phyloP scores from a whole-genome alignment of 2,888 invertebrate species.

The Plagodis pulveraria region DNA sequence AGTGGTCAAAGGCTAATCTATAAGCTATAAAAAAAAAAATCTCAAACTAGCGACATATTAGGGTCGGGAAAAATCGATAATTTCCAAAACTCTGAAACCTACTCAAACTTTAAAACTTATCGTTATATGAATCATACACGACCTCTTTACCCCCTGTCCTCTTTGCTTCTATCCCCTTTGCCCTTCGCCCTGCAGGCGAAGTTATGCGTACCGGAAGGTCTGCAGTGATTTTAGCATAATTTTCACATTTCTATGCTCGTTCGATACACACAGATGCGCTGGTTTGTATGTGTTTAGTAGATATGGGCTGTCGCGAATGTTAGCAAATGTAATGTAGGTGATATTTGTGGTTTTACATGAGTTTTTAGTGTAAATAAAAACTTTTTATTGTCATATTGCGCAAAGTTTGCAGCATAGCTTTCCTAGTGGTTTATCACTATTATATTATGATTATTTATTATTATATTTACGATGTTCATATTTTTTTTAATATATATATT shows the following conservation, averaged over 20 bases:
- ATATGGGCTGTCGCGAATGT: slow-evolving; percentile 3
- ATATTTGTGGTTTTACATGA: too few relatives aligned
- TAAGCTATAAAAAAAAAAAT: too few relatives aligned
- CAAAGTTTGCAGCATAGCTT: too few relatives aligned
- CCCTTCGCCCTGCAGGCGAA: slow-evolving; percentile 25
- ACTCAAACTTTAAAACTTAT: slow-evolving; percentile 22
- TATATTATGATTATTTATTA: too few relatives aligned
- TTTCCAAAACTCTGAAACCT: slow-evolving; percentile 13
- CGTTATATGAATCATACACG: slow-evolving; percentile 23
- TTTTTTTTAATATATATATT: too few relatives aligned
- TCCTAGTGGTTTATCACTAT: too few relatives aligned
- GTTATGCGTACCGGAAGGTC: slow-evolving; percentile 48
- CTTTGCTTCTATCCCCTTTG: slow-evolving; percentile 7
- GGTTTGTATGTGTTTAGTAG: background rate
- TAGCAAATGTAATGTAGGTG: background rate
- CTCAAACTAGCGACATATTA: too few relatives aligned
- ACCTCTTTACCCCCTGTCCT: slow-evolving; percentile 6
- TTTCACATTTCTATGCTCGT: slow-evolving; percentile 64
- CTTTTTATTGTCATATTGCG: too few relatives aligned
- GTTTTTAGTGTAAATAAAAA: too few relatives aligned
- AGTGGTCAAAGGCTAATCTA: too few relatives aligned
- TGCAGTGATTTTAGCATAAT: slow-evolving; percentile 64
- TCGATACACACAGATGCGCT: slow-evolving; percentile 43
- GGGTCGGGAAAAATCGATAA: background rate
- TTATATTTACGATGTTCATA: too few relatives aligned